These are phyloP conservation scores for Catharus ustulatus DNA, from an alignment of 2,797 vertebrate species.

Conservation along the genomic window DNA sequence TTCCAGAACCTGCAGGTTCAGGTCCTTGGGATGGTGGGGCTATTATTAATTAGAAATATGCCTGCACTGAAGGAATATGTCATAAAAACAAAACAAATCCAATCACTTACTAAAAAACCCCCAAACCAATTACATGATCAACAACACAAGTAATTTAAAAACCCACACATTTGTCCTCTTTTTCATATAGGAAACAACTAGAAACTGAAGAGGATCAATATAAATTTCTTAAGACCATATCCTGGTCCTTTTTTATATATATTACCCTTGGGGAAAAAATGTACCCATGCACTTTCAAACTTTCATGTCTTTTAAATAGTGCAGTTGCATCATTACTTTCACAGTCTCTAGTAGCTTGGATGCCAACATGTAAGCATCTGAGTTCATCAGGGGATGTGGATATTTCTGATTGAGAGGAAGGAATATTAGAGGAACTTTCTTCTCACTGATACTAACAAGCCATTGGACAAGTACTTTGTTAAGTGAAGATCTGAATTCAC, in stretches of 20 bases:
- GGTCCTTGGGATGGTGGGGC: neutral
- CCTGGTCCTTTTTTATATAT: neutral
- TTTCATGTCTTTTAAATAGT: neutral
- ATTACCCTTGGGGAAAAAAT: neutral
- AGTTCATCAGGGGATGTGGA: neutral
- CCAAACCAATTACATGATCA: fast-evolving
- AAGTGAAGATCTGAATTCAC: neutral
- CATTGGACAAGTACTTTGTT: neutral
- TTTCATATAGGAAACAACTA: neutral
- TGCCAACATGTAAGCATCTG: neutral
- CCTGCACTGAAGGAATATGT: neutral
- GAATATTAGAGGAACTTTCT: neutral
- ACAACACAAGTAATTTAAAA: neutral
- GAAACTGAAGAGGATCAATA: neutral
- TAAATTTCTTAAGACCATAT: neutral
- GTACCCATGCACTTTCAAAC: neutral
- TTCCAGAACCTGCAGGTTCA: neutral
- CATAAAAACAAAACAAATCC: neutral
- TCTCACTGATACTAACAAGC: neutral
- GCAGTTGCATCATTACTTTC: neutral
- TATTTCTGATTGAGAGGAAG: neutral
- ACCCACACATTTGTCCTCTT: neutral
- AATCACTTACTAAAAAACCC: neutral
- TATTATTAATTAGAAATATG: neutral
- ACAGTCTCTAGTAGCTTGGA: neutral